Evolutionary conservation across 2,113 vertebrate genomes (phyloP).

Genomic region (Psilopsiagon aurifrons): DNA sequence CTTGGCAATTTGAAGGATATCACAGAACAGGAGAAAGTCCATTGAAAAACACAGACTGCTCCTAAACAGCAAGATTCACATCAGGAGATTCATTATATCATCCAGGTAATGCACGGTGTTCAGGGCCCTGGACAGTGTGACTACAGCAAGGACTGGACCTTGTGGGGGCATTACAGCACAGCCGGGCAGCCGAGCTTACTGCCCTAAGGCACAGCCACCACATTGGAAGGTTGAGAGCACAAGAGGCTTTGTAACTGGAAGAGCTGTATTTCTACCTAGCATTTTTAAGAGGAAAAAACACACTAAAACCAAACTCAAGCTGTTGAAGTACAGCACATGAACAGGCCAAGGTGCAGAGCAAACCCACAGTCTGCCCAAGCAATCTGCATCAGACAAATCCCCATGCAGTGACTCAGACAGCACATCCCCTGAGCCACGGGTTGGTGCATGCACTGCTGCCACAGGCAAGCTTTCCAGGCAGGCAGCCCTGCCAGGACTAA

Average conservation of each 20-base stretch:
- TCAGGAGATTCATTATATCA: fast-evolving
- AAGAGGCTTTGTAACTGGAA: not conserved
- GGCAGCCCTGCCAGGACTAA: not conserved
- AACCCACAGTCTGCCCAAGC: fast-evolving
- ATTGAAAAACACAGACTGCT: not conserved
- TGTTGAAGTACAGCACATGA: fast-evolving
- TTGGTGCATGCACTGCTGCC: fast-evolving
- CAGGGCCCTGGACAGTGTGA: not conserved
- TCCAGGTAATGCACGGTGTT: fast-evolving
- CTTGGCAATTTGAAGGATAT: fast-evolving
- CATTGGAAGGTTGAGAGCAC: fast-evolving
- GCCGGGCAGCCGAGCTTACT: not conserved
- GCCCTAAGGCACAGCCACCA: fast-evolving
- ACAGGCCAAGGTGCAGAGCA: not conserved
- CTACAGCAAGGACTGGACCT: not conserved
- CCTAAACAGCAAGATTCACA: not conserved
- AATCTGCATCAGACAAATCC: not conserved
- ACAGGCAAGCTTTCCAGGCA: not conserved
- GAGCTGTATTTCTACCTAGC: fast-evolving
- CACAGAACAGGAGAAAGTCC: not conserved
- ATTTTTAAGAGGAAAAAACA: not conserved
- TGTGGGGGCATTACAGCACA: fast-evolving
- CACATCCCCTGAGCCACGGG: fast-evolving
- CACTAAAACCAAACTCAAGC: fast-evolving
- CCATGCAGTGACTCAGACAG: fast-evolving